These are phyloP conservation scores for Lasioglossum leucozonium DNA, from an alignment of 2,888 invertebrate genomes.

Conservation along the genomic window DNA sequence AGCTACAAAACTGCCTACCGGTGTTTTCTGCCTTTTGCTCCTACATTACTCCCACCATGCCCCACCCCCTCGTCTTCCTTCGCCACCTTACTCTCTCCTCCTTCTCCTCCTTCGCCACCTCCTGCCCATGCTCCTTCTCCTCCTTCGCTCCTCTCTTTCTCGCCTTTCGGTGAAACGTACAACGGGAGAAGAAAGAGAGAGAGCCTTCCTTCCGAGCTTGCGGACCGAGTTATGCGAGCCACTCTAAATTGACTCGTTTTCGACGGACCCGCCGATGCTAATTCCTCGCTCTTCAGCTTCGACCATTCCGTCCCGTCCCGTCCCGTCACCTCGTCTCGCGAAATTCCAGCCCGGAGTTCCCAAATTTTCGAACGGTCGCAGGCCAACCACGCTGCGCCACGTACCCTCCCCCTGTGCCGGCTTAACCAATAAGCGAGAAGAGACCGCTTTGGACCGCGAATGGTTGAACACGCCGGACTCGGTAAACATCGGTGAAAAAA, in stretches of 20 bases:
- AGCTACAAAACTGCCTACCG: slow-evolving; percentile 83
- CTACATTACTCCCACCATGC: slow-evolving; percentile 69
- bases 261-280: slow-evolving; percentile 16
- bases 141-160: slow-evolving; percentile 41
- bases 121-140: slow-evolving; percentile 54
- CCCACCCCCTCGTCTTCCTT: slow-evolving; percentile 51
- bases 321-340: too few species aligned
- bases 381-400: neutral
- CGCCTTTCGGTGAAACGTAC: slow-evolving; percentile 52
- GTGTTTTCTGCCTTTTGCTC: slow-evolving; percentile 76
- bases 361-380: neutral
- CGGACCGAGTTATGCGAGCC: slow-evolving; percentile 22
- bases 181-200: slow-evolving; percentile 29
- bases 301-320: neutral
- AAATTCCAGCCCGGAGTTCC: neutral
- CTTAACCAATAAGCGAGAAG: too few species aligned
- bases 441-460: too few species aligned
- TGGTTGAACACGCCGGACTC: too few species aligned
- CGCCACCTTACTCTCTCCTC: slow-evolving; percentile 49
- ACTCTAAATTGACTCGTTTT: slow-evolving; percentile 58
- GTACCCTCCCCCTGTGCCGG: too few species aligned
- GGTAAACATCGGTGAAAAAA: too few species aligned
- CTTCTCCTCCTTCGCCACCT: slow-evolving; percentile 27
- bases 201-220: slow-evolving; percentile 16
- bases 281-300: neutral